phyloP scores from a whole-genome alignment of 1,140 invertebrate genomes.

The Drosophila littoralis region DNA sequence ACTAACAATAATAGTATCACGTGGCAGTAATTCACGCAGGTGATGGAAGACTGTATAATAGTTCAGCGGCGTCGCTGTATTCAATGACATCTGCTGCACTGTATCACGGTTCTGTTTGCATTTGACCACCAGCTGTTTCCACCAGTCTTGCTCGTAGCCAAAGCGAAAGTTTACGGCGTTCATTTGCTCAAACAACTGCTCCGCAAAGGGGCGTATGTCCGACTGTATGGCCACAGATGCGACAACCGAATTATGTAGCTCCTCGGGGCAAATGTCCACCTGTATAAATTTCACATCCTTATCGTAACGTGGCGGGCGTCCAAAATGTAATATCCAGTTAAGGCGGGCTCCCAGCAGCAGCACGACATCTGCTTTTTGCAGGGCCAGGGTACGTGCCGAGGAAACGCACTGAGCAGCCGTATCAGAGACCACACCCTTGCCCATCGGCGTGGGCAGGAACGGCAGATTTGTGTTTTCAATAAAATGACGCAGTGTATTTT shows the following conservation, averaged over 20 bases:
- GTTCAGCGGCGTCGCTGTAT: slow-evolving; percentile 92
- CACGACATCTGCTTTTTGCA: slow-evolving; percentile 95
- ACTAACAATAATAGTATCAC: slow-evolving; percentile 96
- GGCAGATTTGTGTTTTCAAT: slow-evolving; percentile 91
- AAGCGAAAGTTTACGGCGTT: slow-evolving; percentile 85
- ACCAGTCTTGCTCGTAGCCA: slow-evolving; percentile 85
- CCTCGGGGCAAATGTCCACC: slow-evolving; percentile 95
- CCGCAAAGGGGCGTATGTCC: slow-evolving; percentile 90
- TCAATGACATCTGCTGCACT: slow-evolving; percentile 86
- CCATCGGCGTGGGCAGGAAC: slow-evolving; percentile 98
- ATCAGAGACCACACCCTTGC: slow-evolving; percentile 97
- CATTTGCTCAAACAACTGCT: slow-evolving; percentile 87
- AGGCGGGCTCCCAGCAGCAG: slow-evolving; percentile 95
- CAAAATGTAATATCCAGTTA: slow-evolving; percentile 99
- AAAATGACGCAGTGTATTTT: slow-evolving; percentile 89
- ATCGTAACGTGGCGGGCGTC: slow-evolving; percentile 93
- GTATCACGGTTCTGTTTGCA: slow-evolving; percentile 87
- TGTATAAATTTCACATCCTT: slow-evolving; percentile 95
- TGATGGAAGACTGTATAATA: slow-evolving; percentile 96
- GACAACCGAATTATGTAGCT: slow-evolving; percentile 94
- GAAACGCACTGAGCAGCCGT: slow-evolving; percentile 91
- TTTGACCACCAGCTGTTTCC: slow-evolving; percentile 86
- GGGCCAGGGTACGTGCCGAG: slow-evolving; percentile 93
- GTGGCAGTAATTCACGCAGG: slow-evolving; percentile 89
- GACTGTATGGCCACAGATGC: slow-evolving; percentile 91